A percentile compares a stretch with the other conserved stretches of the same genome.
Evolutionary conservation across 35 echinoderm and acorn worm species (phyloP).

Genomic region (Heliocidaris tuberculata): DNA sequence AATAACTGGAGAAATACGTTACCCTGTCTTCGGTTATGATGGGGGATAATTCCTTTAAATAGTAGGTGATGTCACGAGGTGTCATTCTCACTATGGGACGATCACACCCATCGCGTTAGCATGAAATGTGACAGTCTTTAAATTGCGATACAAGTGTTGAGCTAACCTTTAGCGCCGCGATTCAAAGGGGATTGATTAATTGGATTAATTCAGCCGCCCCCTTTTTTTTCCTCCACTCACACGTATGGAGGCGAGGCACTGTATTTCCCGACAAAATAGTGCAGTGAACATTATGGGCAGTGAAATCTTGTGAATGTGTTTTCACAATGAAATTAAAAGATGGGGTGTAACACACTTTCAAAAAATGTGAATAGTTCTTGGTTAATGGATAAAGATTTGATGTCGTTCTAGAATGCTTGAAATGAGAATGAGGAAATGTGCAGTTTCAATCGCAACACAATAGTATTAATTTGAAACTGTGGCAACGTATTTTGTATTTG

Average conservation of each 20-base stretch:
- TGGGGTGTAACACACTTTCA: background rate
- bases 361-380: no score
- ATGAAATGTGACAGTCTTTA: background rate
- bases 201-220: background rate
- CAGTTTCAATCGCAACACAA: no score
- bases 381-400: background rate
- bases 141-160: constrained; percentile 6
- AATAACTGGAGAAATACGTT: no score
- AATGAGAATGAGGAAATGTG: no score
- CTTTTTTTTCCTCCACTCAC: background rate
- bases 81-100: background rate
- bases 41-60: background rate
- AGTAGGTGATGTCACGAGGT: background rate
- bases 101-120: background rate
- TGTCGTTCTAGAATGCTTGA: background rate
- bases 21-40: background rate
- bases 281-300: background rate
- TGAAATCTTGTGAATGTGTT: background rate
- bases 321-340: background rate
- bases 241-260: background rate
- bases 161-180: background rate
- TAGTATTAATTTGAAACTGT: no score
- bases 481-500: no score
- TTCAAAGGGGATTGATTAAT: background rate
- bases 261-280: background rate